Evolutionary conservation across 2,888 invertebrate species (phyloP).

Genomic region (Drosophila algonquin): DNA sequence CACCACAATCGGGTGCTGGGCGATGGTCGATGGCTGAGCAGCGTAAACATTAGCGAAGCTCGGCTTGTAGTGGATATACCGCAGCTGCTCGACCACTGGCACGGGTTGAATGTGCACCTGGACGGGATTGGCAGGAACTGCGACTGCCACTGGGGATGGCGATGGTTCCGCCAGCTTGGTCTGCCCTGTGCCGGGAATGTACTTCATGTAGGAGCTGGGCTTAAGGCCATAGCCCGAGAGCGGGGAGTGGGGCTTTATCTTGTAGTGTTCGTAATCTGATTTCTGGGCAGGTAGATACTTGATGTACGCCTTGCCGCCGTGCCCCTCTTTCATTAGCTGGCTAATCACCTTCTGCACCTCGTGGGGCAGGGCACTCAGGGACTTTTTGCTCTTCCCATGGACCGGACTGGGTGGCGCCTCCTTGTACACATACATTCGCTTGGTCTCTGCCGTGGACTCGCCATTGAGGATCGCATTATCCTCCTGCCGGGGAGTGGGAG

Average conservation of each 20-base stretch:
- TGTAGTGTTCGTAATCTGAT: slow-evolving; percentile 68
- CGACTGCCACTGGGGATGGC: not conserved
- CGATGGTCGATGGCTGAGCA: slow-evolving; percentile 44
- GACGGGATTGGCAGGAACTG: slow-evolving; percentile 21
- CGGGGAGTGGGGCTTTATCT: slow-evolving; percentile 34
- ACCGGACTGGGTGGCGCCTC: slow-evolving; percentile 46
- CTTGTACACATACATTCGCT: slow-evolving; percentile 71
- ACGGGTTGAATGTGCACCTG: slow-evolving; percentile 78
- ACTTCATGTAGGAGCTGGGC: slow-evolving; percentile 52
- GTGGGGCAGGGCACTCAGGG: slow-evolving; percentile 71
- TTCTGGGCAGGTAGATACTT: slow-evolving; percentile 75
- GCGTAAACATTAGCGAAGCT: slow-evolving; percentile 41
- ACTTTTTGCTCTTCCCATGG: slow-evolving; percentile 69
- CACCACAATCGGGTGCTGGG: slow-evolving; percentile 74
- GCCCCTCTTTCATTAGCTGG: slow-evolving; percentile 72
- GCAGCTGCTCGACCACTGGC: slow-evolving; percentile 78
- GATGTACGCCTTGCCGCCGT: slow-evolving; percentile 73
- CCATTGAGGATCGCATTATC: slow-evolving; percentile 54
- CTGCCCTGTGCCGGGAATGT: slow-evolving; percentile 32
- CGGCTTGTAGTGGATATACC: slow-evolving; percentile 71
- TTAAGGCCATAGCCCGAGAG: slow-evolving; percentile 38
- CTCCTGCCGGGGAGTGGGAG: slow-evolving; percentile 19
- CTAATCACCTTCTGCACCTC: slow-evolving; percentile 81
- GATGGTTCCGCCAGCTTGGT: slow-evolving; percentile 44
- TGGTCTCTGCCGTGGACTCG: slow-evolving; percentile 66